These are phyloP conservation scores for Taeniopygia guttata DNA, from an alignment of 2,797 vertebrate genomes.

Conservation along the genomic window DNA sequence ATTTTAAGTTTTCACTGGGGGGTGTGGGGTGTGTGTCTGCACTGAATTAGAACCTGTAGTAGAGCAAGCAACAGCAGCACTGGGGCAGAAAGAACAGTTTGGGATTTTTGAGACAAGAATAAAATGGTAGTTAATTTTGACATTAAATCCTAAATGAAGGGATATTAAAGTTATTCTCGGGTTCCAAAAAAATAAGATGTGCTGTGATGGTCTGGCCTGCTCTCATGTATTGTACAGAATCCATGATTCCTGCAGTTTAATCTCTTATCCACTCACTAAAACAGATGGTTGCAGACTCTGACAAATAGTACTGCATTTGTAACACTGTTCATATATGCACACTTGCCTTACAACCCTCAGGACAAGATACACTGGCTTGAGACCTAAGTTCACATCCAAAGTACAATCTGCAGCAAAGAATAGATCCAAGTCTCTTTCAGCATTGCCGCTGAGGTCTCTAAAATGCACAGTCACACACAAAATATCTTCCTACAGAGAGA, in stretches of 20 bases:
- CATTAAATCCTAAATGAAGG: background rate
- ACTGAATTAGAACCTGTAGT: background rate
- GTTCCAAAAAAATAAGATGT: background rate
- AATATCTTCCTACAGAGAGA: background rate
- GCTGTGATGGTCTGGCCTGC: background rate
- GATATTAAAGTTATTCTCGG: constrained; percentile 23
- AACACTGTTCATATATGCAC: background rate
- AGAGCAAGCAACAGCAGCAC: background rate
- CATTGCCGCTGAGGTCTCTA: background rate
- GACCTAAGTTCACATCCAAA: constrained; percentile 1
- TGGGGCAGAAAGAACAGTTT: background rate
- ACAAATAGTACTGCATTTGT: constrained; percentile 20
- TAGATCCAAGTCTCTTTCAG: background rate
- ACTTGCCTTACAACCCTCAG: background rate
- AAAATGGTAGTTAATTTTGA: constrained; percentile 5
- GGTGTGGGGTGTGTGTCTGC: background rate
- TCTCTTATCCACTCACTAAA: constrained; percentile 13
- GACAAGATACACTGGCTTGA: background rate
- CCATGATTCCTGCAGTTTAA: constrained; percentile 24
- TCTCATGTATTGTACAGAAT: background rate
- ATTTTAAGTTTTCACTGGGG: background rate
- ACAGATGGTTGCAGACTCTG: constrained; percentile 52
- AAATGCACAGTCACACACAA: background rate
- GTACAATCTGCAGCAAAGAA: background rate
- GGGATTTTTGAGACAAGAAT: background rate